Conservation (phyloP, 2,888 invertebrate species). For the Pardosa pseudoannulata region DNA sequence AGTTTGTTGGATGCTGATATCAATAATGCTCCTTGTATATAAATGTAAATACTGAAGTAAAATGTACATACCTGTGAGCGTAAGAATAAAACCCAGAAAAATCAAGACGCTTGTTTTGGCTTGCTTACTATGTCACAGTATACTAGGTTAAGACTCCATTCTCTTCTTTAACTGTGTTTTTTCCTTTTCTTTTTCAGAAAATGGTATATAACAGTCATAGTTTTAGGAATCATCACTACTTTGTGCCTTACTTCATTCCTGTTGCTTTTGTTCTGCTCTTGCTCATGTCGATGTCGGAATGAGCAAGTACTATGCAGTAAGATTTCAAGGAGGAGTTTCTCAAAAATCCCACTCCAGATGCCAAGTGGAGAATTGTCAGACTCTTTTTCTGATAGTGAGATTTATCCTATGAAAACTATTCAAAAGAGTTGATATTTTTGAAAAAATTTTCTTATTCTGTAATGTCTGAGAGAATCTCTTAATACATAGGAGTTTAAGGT, state of each 20-base stretch:
- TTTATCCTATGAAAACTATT: constrained; percentile 35
- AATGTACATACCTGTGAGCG: too few species aligned
- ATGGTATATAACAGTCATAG: constrained; percentile 36
- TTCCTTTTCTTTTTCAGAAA: constrained; percentile 46
- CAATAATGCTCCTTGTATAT: too few species aligned
- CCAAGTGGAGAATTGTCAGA: constrained; percentile 55
- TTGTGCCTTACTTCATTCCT: constrained; percentile 49
- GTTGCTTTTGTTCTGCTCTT: constrained; percentile 48
- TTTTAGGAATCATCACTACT: constrained; percentile 49
- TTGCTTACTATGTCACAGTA: too few species aligned
- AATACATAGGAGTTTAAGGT: too few species aligned
- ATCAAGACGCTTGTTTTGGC: too few species aligned
- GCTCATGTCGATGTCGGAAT: constrained; percentile 58
- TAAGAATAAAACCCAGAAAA: too few species aligned
- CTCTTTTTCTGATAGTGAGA: constrained; percentile 54
- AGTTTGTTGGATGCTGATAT: too few species aligned
- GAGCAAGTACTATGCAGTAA: constrained; percentile 52
- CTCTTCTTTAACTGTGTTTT: too few species aligned
- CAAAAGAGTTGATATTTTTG: constrained; percentile 24
- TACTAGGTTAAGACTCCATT: too few species aligned
- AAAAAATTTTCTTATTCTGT: too few species aligned
- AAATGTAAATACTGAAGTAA: too few species aligned
- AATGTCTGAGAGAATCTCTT: too few species aligned
- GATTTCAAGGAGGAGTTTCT: background rate
- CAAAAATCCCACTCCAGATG: constrained; percentile 29